A percentile compares a stretch with the other conserved stretches of the same genome.
Conservation (phyloP, 2,113 vertebrate genomes). For the Numida meleagris region DNA sequence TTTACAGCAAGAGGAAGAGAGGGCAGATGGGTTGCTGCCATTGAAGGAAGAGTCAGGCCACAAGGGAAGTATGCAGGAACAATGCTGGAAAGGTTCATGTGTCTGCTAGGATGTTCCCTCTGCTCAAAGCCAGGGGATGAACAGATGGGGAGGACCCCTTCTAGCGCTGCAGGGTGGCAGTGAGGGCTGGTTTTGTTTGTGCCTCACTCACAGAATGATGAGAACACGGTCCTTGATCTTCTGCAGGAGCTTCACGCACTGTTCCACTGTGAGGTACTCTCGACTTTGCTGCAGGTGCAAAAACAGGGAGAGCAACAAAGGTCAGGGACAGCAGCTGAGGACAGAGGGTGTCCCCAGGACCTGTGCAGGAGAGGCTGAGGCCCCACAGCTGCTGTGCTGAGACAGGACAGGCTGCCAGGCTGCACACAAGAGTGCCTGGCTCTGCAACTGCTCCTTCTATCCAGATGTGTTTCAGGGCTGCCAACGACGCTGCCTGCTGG, state of each 20-base stretch:
- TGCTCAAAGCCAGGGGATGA: neutral
- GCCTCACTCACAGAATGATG: conserved; percentile 81
- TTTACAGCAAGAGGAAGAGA: neutral
- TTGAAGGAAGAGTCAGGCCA: neutral
- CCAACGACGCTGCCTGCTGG: conserved; percentile 27
- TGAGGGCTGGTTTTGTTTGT: neutral
- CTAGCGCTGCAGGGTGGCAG: neutral
- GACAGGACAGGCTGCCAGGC: neutral
- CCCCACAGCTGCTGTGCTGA: neutral
- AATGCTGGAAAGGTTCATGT: fast-evolving
- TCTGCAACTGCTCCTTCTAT: conserved; percentile 2
- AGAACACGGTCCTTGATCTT: conserved; percentile 78
- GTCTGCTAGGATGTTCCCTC: neutral
- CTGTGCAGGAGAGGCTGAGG: neutral
- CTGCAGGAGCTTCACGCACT: conserved; percentile 60
- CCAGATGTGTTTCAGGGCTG: conserved; percentile 46
- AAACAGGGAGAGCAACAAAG: neutral
- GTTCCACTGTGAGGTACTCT: conserved; percentile 62
- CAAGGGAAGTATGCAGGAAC: neutral
- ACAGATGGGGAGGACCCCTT: neutral
- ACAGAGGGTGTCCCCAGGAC: neutral
- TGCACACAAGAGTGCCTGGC: neutral
- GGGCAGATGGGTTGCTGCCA: neutral
- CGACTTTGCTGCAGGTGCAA: conserved; percentile 74
- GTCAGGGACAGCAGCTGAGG: neutral